Conservation (phyloP, 2,888 invertebrate species). For the Germaria angustata region DNA sequence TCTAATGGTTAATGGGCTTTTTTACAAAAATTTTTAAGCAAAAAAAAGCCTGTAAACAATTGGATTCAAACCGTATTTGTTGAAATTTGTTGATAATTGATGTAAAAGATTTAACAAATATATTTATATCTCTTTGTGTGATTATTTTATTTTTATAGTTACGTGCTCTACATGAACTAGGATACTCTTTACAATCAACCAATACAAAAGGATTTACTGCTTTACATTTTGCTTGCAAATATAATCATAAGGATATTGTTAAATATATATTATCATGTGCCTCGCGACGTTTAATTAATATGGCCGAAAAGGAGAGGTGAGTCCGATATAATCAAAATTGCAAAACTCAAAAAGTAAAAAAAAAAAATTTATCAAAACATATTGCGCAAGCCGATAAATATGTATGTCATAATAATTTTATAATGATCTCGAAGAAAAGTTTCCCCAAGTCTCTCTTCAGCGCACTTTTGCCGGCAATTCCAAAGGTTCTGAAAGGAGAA, state of each 20-base stretch:
- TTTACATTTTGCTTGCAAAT: constrained; percentile 92
- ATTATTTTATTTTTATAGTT: constrained; percentile 81
- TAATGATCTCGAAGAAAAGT: too few species aligned
- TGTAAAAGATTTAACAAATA: not conserved
- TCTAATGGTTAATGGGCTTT: constrained; percentile 18
- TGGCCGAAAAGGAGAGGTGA: constrained; percentile 92
- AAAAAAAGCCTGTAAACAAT: constrained; percentile 2
- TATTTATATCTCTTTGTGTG: not conserved
- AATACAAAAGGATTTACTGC: constrained; percentile 93
- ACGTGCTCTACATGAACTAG: constrained; percentile 90
- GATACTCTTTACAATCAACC: constrained; percentile 90
- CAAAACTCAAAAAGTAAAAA: too few species aligned
- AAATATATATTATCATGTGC: constrained; percentile 93
- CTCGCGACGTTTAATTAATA: constrained; percentile 90
- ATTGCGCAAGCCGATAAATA: too few species aligned
- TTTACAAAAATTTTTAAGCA: not conserved
- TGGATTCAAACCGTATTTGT: constrained; percentile 12
- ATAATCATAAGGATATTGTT: constrained; percentile 94
- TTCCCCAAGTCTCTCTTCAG: too few species aligned
- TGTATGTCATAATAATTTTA: too few species aligned
- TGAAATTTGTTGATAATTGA: not conserved
- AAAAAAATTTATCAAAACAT: too few species aligned
- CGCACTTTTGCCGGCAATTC: too few species aligned
- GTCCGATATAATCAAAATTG: constrained; percentile 72
- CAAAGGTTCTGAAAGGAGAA: too few species aligned